These are phyloP conservation scores for Paraescarpia echinospica DNA, from an alignment of 1,140 invertebrate species.

Conservation along the genomic window DNA sequence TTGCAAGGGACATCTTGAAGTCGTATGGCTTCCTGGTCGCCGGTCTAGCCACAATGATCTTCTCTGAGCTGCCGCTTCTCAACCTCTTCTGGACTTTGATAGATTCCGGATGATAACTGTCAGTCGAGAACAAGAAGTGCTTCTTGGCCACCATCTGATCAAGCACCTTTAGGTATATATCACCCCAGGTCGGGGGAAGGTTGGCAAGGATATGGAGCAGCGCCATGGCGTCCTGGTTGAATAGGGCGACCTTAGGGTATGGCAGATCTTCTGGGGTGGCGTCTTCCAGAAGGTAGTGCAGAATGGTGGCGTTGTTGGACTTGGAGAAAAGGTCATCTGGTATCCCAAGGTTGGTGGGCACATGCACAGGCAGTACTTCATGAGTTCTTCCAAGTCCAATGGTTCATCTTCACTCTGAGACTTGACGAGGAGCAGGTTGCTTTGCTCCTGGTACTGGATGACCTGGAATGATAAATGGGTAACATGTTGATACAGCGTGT, in stretches of 20 bases:
- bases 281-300: too few species aligned
- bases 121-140: neutral
- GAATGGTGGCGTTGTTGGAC: neutral
- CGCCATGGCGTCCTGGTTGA: too few species aligned
- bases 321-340: too few species aligned
- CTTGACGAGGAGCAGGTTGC: constrained; percentile 11
- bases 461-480: neutral
- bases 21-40: constrained; percentile 5
- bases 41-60: neutral
- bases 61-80: neutral
- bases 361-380: neutral
- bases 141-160: neutral
- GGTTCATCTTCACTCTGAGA: neutral
- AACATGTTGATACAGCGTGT: too few species aligned
- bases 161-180: neutral
- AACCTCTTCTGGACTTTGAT: neutral
- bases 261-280: too few species aligned
- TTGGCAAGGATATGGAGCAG: neutral
- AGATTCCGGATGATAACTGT: neutral
- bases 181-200: neutral
- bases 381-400: constrained; percentile 3
- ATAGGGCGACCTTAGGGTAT: too few species aligned
- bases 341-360: neutral
- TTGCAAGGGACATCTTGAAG: neutral
- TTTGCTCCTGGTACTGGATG: constrained; percentile 5